A percentile compares a stretch with the other conserved stretches of the same genome.
phyloP scores from a whole-genome alignment of 2,797 vertebrate species.

The Pipistrellus kuhlii region DNA sequence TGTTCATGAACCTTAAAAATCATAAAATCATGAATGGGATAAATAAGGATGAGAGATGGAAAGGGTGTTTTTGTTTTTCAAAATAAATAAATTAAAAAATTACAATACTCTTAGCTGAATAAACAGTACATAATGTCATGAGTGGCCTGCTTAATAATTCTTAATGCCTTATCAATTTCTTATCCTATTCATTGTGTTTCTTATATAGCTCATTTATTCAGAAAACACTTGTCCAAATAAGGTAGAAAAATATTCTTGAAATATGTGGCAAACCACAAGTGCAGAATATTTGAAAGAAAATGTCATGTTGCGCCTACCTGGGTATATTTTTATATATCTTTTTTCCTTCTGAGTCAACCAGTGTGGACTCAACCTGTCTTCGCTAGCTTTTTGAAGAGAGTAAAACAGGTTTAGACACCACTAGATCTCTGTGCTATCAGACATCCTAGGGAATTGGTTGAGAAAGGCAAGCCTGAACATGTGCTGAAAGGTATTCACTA shows the following conservation, averaged over 20 bases:
- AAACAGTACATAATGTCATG: not conserved
- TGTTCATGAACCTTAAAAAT: slow-evolving; percentile 33
- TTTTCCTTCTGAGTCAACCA: slow-evolving; percentile 61
- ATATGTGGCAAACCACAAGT: slow-evolving; percentile 9
- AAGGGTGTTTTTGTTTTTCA: not conserved
- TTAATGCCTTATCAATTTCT: not conserved
- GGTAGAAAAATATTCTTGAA: slow-evolving; percentile 60
- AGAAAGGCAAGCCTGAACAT: slow-evolving; percentile 63
- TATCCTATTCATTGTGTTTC: not conserved
- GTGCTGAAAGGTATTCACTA: slow-evolving; percentile 73
- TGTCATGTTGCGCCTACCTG: slow-evolving; percentile 19
- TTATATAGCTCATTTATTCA: slow-evolving; percentile 7
- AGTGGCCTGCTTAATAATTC: slow-evolving; percentile 7
- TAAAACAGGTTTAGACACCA: slow-evolving; percentile 54
- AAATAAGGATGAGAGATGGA: slow-evolving; percentile 19
- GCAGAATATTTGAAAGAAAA: slow-evolving; percentile 65
- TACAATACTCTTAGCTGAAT: not conserved
- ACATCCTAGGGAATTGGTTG: slow-evolving; percentile 65
- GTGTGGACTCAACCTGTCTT: slow-evolving; percentile 69
- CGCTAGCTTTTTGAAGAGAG: slow-evolving; percentile 63
- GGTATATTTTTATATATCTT: slow-evolving; percentile 38
- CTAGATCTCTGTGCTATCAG: slow-evolving; percentile 51
- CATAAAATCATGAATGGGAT: not conserved
- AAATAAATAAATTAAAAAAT: not conserved
- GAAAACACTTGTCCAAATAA: slow-evolving; percentile 31